These are phyloP conservation scores for Trogon surrucura DNA, from an alignment of 2,113 vertebrate genomes.

Conservation along the genomic window DNA sequence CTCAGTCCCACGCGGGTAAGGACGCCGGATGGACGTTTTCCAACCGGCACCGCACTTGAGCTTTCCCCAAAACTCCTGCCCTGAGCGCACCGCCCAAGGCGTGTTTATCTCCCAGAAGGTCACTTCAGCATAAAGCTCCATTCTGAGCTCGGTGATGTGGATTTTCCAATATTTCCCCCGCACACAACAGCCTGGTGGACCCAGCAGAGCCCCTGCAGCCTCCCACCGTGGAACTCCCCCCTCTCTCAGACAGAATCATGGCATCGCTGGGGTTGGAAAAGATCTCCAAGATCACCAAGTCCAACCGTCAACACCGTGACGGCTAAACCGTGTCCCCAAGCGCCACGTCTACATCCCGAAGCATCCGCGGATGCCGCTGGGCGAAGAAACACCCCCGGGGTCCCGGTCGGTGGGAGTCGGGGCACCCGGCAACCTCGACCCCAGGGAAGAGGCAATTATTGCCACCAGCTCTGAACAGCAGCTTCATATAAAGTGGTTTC, in stretches of 20 bases:
- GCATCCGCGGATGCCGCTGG: no score
- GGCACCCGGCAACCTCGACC: fast-evolving
- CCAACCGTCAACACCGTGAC: no score
- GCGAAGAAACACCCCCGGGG: not conserved
- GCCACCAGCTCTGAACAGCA: not conserved
- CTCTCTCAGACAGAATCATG: no score
- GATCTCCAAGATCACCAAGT: no score
- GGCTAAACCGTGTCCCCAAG: no score
- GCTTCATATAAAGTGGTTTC: not conserved
- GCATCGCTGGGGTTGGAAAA: no score
- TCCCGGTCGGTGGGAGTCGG: fast-evolving
- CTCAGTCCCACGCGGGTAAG: fast-evolving
- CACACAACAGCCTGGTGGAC: not conserved
- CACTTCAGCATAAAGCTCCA: not conserved
- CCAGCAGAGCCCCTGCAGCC: not conserved
- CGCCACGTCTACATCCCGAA: no score
- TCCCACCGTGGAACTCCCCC: not conserved
- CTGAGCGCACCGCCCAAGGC: not conserved
- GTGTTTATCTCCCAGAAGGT: not conserved
- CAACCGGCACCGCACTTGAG: not conserved
- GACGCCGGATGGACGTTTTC: fast-evolving
- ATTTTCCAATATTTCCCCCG: fast-evolving
- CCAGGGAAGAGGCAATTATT: no score
- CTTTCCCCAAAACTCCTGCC: not conserved
- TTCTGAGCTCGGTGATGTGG: not conserved